These are phyloP conservation scores for Hydrocynus forskahlii DNA, from an alignment of 2,797 vertebrate species.

Conservation along the genomic window DNA sequence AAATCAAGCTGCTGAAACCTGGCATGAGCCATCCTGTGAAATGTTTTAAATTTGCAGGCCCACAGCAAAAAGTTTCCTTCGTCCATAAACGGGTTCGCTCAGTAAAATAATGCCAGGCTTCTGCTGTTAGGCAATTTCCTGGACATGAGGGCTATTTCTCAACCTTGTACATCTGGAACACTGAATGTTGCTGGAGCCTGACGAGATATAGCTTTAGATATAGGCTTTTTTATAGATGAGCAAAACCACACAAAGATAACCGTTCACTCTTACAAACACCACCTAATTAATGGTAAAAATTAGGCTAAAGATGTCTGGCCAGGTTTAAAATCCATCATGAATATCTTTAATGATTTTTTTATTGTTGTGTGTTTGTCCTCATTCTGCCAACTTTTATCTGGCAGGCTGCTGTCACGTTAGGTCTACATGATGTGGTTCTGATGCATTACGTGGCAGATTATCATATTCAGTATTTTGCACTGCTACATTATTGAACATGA, in stretches of 20 bases:
- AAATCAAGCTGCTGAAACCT: not conserved
- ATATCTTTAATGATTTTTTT: not conserved
- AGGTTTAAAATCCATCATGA: not conserved
- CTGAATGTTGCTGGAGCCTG: not conserved
- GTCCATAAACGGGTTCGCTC: conserved; percentile 6
- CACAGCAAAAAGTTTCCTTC: not conserved
- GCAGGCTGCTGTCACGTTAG: too few species aligned
- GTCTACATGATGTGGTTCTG: too few species aligned
- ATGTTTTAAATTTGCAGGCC: not conserved
- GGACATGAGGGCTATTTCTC: not conserved
- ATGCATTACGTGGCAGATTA: too few species aligned
- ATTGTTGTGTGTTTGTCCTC: too few species aligned
- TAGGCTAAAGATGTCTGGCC: not conserved
- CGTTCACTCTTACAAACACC: not conserved
- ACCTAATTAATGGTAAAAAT: not conserved
- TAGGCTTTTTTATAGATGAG: not conserved
- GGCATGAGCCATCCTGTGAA: not conserved
- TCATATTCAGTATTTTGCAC: too few species aligned
- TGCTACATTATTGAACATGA: too few species aligned
- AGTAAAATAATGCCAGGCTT: not conserved
- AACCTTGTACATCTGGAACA: not conserved
- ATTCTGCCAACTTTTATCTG: too few species aligned
- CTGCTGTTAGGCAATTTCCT: not conserved
- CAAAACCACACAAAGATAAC: not conserved
- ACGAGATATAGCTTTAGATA: not conserved